A percentile compares a stretch with the other conserved stretches of the same genome.
phyloP scores from a whole-genome alignment of 2,888 invertebrate genomes.

The Helleia helle region DNA sequence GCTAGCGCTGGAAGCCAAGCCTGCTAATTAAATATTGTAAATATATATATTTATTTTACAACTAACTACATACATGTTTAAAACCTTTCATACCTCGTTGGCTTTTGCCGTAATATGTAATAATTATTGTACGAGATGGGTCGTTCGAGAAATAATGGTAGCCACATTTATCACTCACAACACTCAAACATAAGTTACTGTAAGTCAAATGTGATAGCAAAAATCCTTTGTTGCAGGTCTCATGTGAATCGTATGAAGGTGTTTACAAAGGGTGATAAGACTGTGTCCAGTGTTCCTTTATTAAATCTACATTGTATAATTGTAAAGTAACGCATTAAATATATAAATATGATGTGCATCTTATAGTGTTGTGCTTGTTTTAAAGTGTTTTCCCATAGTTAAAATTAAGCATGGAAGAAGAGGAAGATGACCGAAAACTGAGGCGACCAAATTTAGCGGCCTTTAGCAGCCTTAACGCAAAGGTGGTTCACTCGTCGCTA shows the following conservation, averaged over 20 bases:
- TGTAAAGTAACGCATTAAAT: slow-evolving; percentile 49
- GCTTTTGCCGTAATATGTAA: no score
- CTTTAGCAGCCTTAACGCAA: slow-evolving; percentile 47
- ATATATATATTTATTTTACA: slow-evolving; percentile 18
- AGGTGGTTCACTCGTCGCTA: slow-evolving; percentile 51
- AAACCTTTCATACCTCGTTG: no score
- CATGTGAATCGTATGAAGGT: slow-evolving; percentile 50
- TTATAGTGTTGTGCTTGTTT: slow-evolving; percentile 43
- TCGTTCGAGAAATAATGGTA: neutral
- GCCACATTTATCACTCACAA: no score
- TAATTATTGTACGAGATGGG: no score
- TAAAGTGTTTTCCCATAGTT: slow-evolving; percentile 24
- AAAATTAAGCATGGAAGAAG: slow-evolving; percentile 54
- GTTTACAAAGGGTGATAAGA: slow-evolving; percentile 67
- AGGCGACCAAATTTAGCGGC: slow-evolving; percentile 51
- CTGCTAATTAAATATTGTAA: slow-evolving; percentile 59
- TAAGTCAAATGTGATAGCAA: no score
- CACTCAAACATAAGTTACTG: no score
- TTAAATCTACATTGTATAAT: slow-evolving; percentile 23
- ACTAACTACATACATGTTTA: slow-evolving; percentile 8
- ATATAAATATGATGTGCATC: slow-evolving; percentile 48
- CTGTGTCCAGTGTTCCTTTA: slow-evolving; percentile 70
- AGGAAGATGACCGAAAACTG: slow-evolving; percentile 54
- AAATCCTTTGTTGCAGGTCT: slow-evolving; percentile 62
- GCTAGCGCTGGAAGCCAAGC: slow-evolving; percentile 61